Conservation (phyloP, 1,140 invertebrate genomes). For the Formica selysi region DNA sequence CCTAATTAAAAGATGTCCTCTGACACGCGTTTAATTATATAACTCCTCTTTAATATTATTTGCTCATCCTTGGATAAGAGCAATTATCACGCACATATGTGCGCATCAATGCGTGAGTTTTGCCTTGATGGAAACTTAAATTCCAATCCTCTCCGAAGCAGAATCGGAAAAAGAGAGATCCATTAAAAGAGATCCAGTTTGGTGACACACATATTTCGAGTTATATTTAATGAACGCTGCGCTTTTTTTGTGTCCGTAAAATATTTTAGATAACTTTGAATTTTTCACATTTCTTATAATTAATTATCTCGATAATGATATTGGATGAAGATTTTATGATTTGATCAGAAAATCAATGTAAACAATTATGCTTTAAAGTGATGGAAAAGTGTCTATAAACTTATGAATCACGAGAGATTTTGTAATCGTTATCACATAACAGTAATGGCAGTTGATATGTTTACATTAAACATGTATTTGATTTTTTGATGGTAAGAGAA, state of each 20-base stretch:
- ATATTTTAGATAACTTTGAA: background rate
- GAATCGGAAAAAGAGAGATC: background rate
- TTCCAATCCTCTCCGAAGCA: background rate
- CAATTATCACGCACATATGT: background rate
- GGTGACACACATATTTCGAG: background rate
- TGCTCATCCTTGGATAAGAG: conserved; percentile 3
- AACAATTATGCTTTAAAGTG: background rate
- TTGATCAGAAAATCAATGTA: background rate
- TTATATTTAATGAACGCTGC: background rate
- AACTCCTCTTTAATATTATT: conserved; percentile 38
- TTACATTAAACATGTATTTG: background rate
- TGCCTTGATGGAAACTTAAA: background rate
- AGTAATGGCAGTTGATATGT: background rate
- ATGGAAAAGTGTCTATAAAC: background rate
- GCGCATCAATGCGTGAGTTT: background rate
- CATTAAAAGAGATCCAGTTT: background rate
- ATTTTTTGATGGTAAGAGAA: conserved; percentile 58
- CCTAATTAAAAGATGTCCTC: conserved; percentile 42
- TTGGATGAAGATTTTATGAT: background rate
- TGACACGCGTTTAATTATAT: conserved; percentile 51
- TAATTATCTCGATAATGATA: background rate
- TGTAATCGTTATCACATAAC: background rate
- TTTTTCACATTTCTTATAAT: background rate
- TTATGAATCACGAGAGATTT: background rate
- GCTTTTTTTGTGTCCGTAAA: background rate